Base-by-base conservation (phyloP, 2,888 invertebrate genomes). In the Zonitis immaculata region DNA sequence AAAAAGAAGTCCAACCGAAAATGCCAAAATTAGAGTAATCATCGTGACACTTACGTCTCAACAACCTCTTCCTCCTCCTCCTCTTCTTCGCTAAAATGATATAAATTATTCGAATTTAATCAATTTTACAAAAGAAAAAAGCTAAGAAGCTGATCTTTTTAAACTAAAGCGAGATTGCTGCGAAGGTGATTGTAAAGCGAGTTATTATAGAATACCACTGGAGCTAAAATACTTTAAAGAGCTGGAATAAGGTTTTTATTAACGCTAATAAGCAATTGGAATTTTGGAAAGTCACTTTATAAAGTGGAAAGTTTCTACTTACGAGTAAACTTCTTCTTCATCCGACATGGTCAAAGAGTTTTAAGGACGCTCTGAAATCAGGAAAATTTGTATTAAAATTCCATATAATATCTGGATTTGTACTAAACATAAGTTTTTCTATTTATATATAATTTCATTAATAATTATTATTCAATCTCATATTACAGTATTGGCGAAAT, bases 261-360 rank as follows among this genome's bases (percentile, higher is more conserved):
- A n/a, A n/a, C n/a, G n/a, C n/a, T n/a, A n/a, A n/a, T n/a, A n/a
- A n/a, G n/a, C n/a, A n/a, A n/a, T n/a, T n/a, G n/a, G n/a, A n/a
- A n/a, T n/a, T n/a, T n/a, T n/a, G n/a, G n/a, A n/a, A n/a, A n/a
- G n/a, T n/a, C n/a, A n/a, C n/a, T n/a, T n/a, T n/a, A n/a, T n/a
- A n/a, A n/a, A n/a, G n/a, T n/a, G n/a, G n/a, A n/a, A n/a, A n/a
- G n/a, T n/a, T n/a, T n/a, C 20, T 82, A 91, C 92, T 92, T 83
- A 92, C 92, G 92, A 91, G 84, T 92, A 92, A 74, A 82, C 82
- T 84, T 91, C 91, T 81, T 92, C 92, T 79, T 92, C 92, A 85
- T 92, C 92, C 82, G 92, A 92, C 92, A 92, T 92, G 84, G 79
- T 88, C 84, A 79, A 80, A 78, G 79, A 78, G 76, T 75, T 80